A percentile compares a stretch with the other conserved stretches of the same genome.
These are phyloP conservation scores for Paradoxurus hermaphroditus DNA, from an alignment of 2,113 vertebrate genomes.

Conservation along the genomic window DNA sequence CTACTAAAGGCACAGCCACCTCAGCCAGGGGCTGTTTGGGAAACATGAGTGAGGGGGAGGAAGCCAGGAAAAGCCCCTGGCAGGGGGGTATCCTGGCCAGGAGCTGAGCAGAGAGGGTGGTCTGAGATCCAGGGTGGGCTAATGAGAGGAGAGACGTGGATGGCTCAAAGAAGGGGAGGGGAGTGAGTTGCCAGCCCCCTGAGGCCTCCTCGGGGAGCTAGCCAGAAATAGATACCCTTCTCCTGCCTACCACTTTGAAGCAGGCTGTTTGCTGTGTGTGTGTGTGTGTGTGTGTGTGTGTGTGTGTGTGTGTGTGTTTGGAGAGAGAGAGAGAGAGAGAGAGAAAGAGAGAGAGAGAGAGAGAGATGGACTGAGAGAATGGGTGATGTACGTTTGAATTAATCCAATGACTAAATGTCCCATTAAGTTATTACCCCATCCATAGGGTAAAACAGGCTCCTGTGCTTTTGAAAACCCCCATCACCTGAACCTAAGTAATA, in stretches of 20 bases:
- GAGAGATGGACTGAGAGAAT: neutral
- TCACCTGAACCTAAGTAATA: neutral
- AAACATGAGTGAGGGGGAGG: neutral
- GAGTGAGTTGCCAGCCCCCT: constrained; percentile 57
- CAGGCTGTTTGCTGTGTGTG: constrained; percentile 37
- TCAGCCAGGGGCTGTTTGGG: neutral
- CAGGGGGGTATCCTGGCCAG: neutral
- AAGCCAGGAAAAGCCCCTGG: neutral
- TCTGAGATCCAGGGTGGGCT: constrained; percentile 60
- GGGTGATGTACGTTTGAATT: neutral
- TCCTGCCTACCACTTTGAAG: constrained; percentile 41
- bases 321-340: neutral
- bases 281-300: constrained; percentile 48
- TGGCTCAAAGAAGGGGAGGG: neutral
- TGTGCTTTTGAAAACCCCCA: neutral
- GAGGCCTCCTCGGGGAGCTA: constrained; percentile 59
- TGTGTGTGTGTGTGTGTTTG: constrained; percentile 34
- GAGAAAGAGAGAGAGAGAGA: neutral
- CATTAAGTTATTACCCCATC: neutral
- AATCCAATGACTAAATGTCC: neutral
- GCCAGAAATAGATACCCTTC: constrained; percentile 69
- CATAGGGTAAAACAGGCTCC: neutral
- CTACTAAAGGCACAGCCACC: neutral
- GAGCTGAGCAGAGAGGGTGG: constrained; percentile 63
- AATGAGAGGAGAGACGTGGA: neutral